Conservation (phyloP, 2,888 invertebrate species). For the Amblyjoppa proteus region DNA sequence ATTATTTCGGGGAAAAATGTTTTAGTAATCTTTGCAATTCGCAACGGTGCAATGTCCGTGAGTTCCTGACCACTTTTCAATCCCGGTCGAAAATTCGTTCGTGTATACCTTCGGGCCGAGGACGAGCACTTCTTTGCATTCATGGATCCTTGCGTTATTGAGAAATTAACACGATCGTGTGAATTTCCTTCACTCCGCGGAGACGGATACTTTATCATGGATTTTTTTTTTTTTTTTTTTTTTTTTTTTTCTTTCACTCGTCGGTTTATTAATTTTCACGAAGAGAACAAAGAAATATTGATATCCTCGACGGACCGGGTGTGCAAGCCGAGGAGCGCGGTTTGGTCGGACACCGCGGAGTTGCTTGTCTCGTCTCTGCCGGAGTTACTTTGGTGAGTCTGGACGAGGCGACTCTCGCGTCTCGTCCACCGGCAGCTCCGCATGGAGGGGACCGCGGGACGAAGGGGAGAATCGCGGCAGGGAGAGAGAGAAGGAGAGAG, state of each 20-base stretch:
- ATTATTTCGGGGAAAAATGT: background rate
- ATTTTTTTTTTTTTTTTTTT: slow-evolving; percentile 1
- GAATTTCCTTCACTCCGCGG: background rate
- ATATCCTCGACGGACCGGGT: background rate
- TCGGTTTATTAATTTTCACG: background rate
- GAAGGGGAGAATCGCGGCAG: slow-evolving; percentile 56
- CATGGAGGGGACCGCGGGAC: slow-evolving; percentile 30
- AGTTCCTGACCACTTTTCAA: background rate
- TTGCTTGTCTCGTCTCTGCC: slow-evolving; percentile 36
- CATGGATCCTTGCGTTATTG: background rate
- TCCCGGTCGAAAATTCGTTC: background rate
- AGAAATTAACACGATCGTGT: background rate
- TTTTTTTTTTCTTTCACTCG: slow-evolving; percentile 1
- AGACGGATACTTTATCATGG: background rate
- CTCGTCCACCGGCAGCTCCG: slow-evolving; percentile 60
- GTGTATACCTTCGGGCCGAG: background rate
- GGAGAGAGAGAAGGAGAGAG: slow-evolving; percentile 53
- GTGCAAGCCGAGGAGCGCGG: background rate
- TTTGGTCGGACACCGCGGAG: slow-evolving; percentile 42
- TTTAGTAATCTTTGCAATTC: background rate
- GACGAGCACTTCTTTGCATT: background rate
- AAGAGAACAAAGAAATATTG: background rate
- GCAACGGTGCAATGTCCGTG: background rate
- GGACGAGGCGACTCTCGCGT: slow-evolving; percentile 69
- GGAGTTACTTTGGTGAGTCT: slow-evolving; percentile 43